Evolutionary conservation across 1,140 invertebrate genomes (phyloP).

Genomic region (Artemia franciscana): DNA sequence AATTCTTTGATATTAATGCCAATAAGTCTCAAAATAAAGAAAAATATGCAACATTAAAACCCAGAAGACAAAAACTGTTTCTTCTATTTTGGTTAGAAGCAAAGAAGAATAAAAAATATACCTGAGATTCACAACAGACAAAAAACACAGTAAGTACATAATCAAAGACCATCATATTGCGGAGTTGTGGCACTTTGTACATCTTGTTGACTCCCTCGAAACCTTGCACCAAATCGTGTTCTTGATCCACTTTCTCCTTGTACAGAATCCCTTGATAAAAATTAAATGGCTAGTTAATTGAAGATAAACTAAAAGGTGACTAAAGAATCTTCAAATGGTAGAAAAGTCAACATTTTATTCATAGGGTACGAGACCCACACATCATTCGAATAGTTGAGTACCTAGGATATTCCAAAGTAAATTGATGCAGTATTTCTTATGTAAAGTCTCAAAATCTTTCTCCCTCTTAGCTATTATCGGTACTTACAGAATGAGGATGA

Average conservation of each 20-base stretch:
- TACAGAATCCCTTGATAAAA: not conserved
- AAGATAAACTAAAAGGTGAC: not conserved
- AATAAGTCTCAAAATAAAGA: too few species aligned
- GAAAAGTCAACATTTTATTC: not conserved
- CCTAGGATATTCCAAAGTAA: not conserved
- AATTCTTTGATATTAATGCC: too few species aligned
- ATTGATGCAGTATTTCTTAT: not conserved
- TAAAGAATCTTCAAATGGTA: not conserved
- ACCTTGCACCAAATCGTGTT: not conserved
- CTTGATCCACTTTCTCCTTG: slow-evolving; percentile 2
- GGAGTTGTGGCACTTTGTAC: not conserved
- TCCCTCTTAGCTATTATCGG: too few species aligned
- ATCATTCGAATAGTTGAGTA: not conserved
- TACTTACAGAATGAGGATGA: too few species aligned
- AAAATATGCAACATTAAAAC: too few species aligned
- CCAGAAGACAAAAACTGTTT: too few species aligned
- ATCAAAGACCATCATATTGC: not conserved
- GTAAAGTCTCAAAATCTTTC: too few species aligned
- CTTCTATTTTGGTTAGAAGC: too few species aligned
- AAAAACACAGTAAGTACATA: slow-evolving; percentile 9
- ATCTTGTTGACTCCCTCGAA: not conserved
- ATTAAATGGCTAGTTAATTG: too few species aligned
- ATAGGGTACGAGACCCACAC: not conserved
- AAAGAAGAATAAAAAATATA: too few species aligned
- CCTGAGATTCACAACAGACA: too few species aligned